Evolutionary conservation across 2,888 invertebrate genomes (phyloP).

Genomic region (Lepidocyrtinus sp.): DNA sequence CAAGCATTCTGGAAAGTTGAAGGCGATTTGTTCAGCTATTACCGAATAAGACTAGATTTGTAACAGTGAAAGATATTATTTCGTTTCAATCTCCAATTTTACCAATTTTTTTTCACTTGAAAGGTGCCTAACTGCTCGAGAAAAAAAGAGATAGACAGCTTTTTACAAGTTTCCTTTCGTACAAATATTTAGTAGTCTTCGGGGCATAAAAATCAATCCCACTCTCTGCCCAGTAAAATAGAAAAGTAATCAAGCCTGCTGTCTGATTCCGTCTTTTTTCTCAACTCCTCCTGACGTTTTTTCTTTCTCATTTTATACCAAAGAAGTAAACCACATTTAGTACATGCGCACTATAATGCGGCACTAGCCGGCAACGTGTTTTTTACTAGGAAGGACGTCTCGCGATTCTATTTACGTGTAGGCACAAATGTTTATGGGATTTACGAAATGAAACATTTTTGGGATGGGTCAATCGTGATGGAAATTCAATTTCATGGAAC

Average conservation of each 20-base stretch:
- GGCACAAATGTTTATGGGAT: too few species aligned
- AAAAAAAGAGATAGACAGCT: slow-evolving; percentile 43
- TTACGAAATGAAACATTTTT: slow-evolving; percentile 49
- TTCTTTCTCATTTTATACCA: too few species aligned
- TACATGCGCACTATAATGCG: too few species aligned
- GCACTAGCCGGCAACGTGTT: too few species aligned
- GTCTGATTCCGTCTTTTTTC: slow-evolving; percentile 12
- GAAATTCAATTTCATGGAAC: slow-evolving; percentile 57
- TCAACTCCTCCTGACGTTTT: slow-evolving; percentile 22
- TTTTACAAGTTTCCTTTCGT: slow-evolving; percentile 33
- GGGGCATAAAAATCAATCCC: slow-evolving; percentile 58
- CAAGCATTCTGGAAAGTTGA: too few species aligned
- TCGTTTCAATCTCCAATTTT: too few species aligned
- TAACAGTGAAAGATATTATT: slow-evolving; percentile 12
- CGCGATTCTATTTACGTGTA: too few species aligned
- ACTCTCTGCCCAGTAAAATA: slow-evolving; percentile 40
- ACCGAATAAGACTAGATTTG: too few species aligned
- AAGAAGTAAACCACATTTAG: not conserved
- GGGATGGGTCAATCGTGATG: slow-evolving; percentile 61
- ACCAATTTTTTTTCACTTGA: slow-evolving; percentile 37
- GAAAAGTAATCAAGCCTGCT: slow-evolving; percentile 48
- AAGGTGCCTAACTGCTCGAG: not conserved
- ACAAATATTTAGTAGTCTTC: slow-evolving; percentile 27
- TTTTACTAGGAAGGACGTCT: slow-evolving; percentile 6
- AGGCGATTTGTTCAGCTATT: too few species aligned